Evolutionary conservation across 1,140 invertebrate species (phyloP), one percentile per base, ranked within the genome.

Genomic region (Habropoda laboriosa): DNA sequence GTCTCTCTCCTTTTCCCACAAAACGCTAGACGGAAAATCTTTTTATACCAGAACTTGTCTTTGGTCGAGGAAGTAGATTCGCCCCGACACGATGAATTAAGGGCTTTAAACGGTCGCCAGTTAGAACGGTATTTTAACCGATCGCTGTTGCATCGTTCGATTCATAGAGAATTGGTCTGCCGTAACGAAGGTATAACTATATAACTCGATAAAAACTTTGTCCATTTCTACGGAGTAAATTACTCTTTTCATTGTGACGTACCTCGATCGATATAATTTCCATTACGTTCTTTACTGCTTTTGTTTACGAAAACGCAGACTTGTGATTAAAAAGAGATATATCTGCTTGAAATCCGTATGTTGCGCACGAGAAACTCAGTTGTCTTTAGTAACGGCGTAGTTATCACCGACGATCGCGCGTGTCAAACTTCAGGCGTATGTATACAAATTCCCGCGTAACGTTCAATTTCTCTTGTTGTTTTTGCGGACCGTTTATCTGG

Each of bases 401-500:
- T n/a, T n/a, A n/a, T n/a, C n/a, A n/a, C n/a, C n/a, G n/a, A n/a
- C n/a, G 47, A 67, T 67, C 66, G 38, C 66, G 13, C 10, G 21
- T 21, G 47, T 67, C 30, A 3, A 12, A n/a, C 12, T 16, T 32
- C 13, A 4, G 5, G n/a, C n/a, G n/a, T n/a, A n/a, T n/a, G 0
- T 21, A 6, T 21, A 64, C 18, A 40, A 16, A 55, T 55, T 51
- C 13, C 24, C 38, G 32, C 64, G 12, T 3, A 27, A 32, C 10
- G 16, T 49, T 27, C 40, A 24, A 68, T 78, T 40, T 58, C 32
- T 70, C 24, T n/a, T n/a, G 55, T 68, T 68, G 40, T 38, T 45
- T 70, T 58, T 35, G 18, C 30, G 45, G 4, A 53, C 4, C 53
- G 53, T 70, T 70, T 70, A 70, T 49, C 64, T 6, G 21, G 0